phyloP scores from a whole-genome alignment of 37 sponge, comb jelly and placozoan species.

The Petrosia ficiformis region DNA sequence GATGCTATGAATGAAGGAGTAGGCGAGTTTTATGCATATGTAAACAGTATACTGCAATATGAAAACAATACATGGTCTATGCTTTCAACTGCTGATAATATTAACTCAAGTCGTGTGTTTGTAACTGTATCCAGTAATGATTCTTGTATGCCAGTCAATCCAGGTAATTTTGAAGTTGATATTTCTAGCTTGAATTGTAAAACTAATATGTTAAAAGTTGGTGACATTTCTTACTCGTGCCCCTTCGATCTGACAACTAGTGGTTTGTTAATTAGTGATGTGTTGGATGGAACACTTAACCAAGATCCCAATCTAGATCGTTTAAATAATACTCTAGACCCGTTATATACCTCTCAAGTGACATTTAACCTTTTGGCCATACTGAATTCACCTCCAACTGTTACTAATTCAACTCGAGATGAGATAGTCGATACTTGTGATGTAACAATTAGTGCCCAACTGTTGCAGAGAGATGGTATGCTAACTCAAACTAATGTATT shows the following conservation, averaged over 20 bases:
- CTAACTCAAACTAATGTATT: neutral
- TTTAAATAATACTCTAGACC: neutral
- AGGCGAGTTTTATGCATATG: neutral
- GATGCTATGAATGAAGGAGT: neutral
- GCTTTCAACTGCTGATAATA: too few species aligned
- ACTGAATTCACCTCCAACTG: neutral
- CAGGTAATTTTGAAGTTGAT: neutral
- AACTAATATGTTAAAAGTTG: neutral
- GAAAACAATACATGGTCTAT: neutral
- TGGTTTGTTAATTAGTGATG: neutral
- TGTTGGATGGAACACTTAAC: neutral
- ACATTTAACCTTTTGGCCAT: neutral
- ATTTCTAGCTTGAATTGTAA: neutral
- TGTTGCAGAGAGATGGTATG: neutral
- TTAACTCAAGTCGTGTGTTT: neutral
- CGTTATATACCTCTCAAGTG: slow-evolving; percentile 1
- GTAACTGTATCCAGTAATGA: neutral
- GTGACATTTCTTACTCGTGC: neutral
- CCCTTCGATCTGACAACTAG: neutral
- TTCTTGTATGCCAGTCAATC: neutral
- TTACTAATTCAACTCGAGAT: slow-evolving; percentile 6
- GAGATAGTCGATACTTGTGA: neutral
- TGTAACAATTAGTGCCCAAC: neutral
- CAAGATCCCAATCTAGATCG: neutral
- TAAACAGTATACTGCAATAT: neutral